Base-by-base conservation (phyloP, 1,140 invertebrate genomes). In the Apis cerana region DNA sequence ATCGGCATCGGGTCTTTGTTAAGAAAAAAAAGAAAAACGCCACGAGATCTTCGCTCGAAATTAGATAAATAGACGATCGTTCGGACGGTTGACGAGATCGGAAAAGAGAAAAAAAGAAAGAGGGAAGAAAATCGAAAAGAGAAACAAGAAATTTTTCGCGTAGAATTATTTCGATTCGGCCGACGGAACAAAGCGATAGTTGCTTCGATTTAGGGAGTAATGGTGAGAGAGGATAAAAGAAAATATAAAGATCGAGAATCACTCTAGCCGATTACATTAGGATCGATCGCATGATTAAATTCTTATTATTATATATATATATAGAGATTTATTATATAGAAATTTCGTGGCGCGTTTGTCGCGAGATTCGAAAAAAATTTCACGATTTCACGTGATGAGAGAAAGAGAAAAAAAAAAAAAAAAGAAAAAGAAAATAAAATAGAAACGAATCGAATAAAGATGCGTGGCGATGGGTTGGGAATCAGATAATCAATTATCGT, bases 401-500 rank as follows among this genome's bases (percentile, higher is more conserved):
- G 11, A 3, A 43, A 52, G n/a, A 11, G n/a, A 17, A 33, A 19
- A 43, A 50, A 5, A 3, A 12, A n/a, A n/a, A 21, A 43, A 50
- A 33, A 65, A 52, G 9, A 43, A 61, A 5, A 5, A 2, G 7
- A 15, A 8, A 12, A n/a, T 17, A 27, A 43, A 50, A 33, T 33
- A 52, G 0, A 11, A 27, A 72, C 9, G 33, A 68, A 74, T 74
- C 33, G 33, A 43, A 43, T 17, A 58, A 83, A 15, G 70, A 27
- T 77, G 62, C 59, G 75, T 64, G 70, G 72, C 65, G 75, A 79
- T 50, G 48, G 61, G 52, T 87, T 67, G 75, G 80, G 61, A 43
- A 83, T 75, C 80, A 67, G 84, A 78, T 70, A 80, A 75, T 72
- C 33, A 64, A 75, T 70, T 75, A 71, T 71, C n/a, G 50, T 58